phyloP scores from a whole-genome alignment of 2,797 vertebrate genomes.

The Tamandua tetradactyla region DNA sequence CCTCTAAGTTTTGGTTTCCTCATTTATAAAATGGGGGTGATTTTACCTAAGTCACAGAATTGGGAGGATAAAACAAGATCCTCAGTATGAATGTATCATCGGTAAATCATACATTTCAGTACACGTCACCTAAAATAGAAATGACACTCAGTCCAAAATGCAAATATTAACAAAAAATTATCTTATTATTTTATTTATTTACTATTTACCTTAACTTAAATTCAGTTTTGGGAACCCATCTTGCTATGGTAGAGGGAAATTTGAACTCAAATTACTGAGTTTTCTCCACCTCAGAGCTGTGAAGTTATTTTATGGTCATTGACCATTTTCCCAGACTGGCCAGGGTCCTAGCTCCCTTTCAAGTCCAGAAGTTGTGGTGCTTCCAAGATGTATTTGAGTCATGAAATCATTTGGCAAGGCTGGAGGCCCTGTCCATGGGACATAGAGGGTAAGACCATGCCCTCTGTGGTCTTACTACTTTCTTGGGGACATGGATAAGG shows the following conservation, averaged over 20 bases:
- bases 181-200: slow-evolving; percentile 35
- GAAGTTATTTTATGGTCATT: background rate
- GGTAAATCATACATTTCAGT: background rate
- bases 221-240: background rate
- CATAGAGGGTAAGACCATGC: no score
- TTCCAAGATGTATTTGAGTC: background rate
- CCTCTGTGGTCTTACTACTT: no score
- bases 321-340: background rate
- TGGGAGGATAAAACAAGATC: slow-evolving; percentile 22
- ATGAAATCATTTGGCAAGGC: background rate
- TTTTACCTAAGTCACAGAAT: slow-evolving; percentile 26
- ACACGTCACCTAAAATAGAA: background rate
- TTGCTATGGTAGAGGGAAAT: background rate
- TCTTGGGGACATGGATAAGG: background rate
- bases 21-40: background rate
- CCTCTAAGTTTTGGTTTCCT: background rate
- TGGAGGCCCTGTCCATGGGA: background rate
- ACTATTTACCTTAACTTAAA: background rate
- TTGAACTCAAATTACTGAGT: background rate
- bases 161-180: background rate
- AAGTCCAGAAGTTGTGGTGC: background rate
- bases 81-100: background rate
- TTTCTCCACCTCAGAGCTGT: background rate
- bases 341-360: background rate
- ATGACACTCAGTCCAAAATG: background rate